Evolutionary conservation across 1,140 invertebrate genomes (phyloP).

Genomic region (Cephus cinctus): DNA sequence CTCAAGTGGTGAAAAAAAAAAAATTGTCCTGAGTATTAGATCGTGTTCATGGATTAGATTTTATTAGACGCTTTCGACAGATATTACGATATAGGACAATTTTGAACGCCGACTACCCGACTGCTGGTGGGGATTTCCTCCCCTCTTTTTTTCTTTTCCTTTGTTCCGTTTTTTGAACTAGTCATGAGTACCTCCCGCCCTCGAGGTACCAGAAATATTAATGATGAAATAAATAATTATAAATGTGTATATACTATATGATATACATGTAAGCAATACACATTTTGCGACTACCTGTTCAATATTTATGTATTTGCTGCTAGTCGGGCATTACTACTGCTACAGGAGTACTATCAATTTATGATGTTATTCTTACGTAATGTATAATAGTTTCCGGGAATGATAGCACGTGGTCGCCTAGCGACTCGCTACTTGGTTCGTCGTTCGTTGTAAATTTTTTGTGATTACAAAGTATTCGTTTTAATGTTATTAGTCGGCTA

Average conservation of each 20-base stretch:
- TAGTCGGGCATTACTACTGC: conserved; percentile 32
- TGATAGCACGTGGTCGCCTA: neutral
- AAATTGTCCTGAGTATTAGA: too few relatives aligned
- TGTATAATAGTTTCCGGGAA: neutral
- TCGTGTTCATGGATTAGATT: too few relatives aligned
- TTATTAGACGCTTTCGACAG: too few relatives aligned
- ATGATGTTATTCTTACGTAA: conserved; percentile 5
- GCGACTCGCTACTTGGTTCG: neutral
- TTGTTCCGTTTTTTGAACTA: conserved; percentile 23
- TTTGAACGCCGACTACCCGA: too few relatives aligned
- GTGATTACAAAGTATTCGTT: too few relatives aligned
- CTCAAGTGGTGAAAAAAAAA: too few relatives aligned
- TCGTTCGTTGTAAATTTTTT: too few relatives aligned
- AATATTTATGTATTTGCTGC: conserved; percentile 30
- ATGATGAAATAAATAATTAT: conserved; percentile 19
- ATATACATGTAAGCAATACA: too few relatives aligned
- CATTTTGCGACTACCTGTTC: conserved; percentile 36
- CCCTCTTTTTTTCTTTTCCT: conserved; percentile 14
- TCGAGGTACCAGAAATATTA: too few relatives aligned
- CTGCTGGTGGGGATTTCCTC: too few relatives aligned
- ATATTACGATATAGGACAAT: too few relatives aligned
- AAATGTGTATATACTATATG: conserved; percentile 26
- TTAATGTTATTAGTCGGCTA: too few relatives aligned
- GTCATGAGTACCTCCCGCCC: conserved; percentile 36
- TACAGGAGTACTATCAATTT: conserved; percentile 6